A percentile compares a stretch with the other conserved stretches of the same genome.
phyloP scores from a whole-genome alignment of 2,113 vertebrate genomes.

The Tetraodon nigroviridis region DNA sequence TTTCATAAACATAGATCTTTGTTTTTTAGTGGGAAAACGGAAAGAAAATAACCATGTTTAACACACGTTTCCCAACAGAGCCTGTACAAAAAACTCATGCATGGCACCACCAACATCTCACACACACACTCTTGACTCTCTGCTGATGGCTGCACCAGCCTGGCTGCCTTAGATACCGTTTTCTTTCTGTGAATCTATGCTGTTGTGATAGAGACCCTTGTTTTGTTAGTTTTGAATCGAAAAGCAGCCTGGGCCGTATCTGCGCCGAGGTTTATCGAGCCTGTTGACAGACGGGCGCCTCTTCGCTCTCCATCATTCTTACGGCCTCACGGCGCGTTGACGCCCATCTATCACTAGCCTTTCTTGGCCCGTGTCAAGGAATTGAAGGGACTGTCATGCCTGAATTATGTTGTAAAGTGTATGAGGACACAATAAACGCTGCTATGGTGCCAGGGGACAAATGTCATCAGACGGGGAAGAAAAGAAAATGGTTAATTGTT shows the following conservation, averaged over 20 bases:
- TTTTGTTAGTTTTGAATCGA: conserved; percentile 21
- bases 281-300: conserved; percentile 47
- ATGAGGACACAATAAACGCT: conserved; percentile 41
- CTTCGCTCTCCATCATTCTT: conserved; percentile 26
- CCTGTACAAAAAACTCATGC: conserved; percentile 31
- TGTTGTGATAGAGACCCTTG: conserved; percentile 37
- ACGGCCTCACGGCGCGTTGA: conserved; percentile 38
- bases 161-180: conserved; percentile 51
- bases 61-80: conserved; percentile 1
- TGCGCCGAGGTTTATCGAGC: conserved; percentile 48
- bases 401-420: conserved; percentile 60
- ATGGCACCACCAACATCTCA: conserved; percentile 21
- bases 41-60: conserved; percentile 25
- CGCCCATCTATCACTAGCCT: conserved; percentile 53
- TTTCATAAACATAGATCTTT: too few species aligned
- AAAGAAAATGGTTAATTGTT: too few species aligned
- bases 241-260: conserved; percentile 25
- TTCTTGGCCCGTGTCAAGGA: conserved; percentile 52
- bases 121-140: too few species aligned
- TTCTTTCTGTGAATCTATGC: conserved; percentile 40
- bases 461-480: background rate
- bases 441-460: conserved; percentile 9
- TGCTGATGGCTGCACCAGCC: conserved; percentile 66
- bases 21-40: background rate
- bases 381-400: conserved; percentile 59